Base-by-base conservation (phyloP, 2,888 invertebrate species). In the Eurytoma adleriae region DNA sequence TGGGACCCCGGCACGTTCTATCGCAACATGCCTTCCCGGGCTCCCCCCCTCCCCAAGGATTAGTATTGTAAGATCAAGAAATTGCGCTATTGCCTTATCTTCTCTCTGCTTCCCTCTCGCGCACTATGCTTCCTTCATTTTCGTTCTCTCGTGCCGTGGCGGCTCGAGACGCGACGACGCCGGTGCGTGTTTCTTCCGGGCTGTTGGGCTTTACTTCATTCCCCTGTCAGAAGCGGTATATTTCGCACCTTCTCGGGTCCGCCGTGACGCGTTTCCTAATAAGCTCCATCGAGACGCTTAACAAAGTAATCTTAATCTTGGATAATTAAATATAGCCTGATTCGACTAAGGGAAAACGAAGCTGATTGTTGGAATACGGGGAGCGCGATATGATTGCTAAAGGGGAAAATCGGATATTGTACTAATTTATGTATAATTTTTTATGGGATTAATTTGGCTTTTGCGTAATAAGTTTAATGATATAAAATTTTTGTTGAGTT, bases 1-100 rank as follows among this genome's bases (percentile, higher is more conserved):
- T 83, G 80, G 78, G 71, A 68, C 71, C 59, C 57, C 78, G 79
- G 81, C 82, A 79, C 81, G 68, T 85, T 83, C 83, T 79, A 77
- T 83, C 83, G 84, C 83, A 80, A 79, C 85, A 82, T 82, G 83
- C 85, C 85, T 83, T 81, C 54, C 78, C 20, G 59, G 64, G 18
- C 80, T 54, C 56, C 74, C 40, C 52, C 72, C 27, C n/a, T 76
- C 61, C 54, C 64, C 14, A 12, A 18, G 77, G 70, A 70, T 72
- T 50, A 13, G 66, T 30, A n/a, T 61, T 48, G 61, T 62, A 48
- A 30, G 61, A 76, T 72, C 59, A 48, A n/a, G 48, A 18, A 67
- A 16, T 18, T 67, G 59, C 14, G 54, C 59, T 16, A 13, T 20
- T 50, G 13, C 59, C 40, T 82, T 78, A 81, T 82, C 82, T 84